Conservation (phyloP, 2,888 invertebrate species). For the Cerceris rybyensis region DNA sequence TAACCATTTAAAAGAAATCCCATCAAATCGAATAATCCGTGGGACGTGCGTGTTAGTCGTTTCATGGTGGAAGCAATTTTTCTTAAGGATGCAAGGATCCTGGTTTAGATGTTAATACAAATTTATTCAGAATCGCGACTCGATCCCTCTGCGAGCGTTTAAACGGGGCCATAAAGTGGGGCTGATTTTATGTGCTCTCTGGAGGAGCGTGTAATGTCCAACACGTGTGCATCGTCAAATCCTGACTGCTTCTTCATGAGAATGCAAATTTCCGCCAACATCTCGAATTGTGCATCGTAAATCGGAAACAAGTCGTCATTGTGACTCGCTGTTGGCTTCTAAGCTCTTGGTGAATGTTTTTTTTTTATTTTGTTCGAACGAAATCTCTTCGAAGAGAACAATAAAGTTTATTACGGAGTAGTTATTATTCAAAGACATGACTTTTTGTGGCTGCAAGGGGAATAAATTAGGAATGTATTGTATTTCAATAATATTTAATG, state of each 20-base stretch:
- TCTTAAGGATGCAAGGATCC: neutral
- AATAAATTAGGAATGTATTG: too few species aligned
- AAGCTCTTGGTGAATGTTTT: slow-evolving; percentile 16
- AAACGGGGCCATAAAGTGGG: slow-evolving; percentile 57
- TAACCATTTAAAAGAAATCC: too few species aligned
- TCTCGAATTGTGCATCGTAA: slow-evolving; percentile 36
- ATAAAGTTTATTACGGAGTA: too few species aligned
- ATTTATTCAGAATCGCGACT: slow-evolving; percentile 68
- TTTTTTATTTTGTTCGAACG: neutral
- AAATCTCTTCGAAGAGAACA: too few species aligned
- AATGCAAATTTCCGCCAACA: slow-evolving; percentile 55
- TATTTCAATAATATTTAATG: too few species aligned
- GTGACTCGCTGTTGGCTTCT: slow-evolving; percentile 14
- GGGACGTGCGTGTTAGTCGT: neutral
- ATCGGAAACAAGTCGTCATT: slow-evolving; percentile 56
- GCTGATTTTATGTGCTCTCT: slow-evolving; percentile 37
- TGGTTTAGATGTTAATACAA: slow-evolving; percentile 57
- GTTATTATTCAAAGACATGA: too few species aligned
- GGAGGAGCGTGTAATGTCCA: slow-evolving; percentile 16
- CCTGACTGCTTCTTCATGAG: slow-evolving; percentile 15
- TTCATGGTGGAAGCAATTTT: neutral
- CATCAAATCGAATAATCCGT: neutral
- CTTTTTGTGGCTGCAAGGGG: too few species aligned
- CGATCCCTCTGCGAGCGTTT: slow-evolving; percentile 37
- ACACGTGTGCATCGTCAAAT: slow-evolving; percentile 26